These are phyloP conservation scores for Papilio elwesi DNA, from an alignment of 2,888 invertebrate species.

Conservation along the genomic window DNA sequence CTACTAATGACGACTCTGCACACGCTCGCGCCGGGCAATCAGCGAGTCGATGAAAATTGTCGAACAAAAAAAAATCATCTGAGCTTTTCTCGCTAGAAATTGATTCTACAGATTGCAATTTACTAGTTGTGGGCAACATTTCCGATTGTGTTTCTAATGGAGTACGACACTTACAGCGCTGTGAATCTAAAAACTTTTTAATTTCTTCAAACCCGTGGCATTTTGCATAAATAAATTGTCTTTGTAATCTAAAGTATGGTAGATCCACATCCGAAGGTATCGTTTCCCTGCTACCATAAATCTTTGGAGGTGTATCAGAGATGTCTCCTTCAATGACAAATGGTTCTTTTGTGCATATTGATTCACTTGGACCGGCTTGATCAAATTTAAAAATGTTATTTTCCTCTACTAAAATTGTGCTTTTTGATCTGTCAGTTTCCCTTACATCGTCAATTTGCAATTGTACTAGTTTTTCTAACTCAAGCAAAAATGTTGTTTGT, in stretches of 20 bases:
- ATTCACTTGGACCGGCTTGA: conserved; percentile 43
- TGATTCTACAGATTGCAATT: conserved; percentile 31
- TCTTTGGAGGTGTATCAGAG: conserved; percentile 56
- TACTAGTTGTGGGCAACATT: conserved; percentile 35
- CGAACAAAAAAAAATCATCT: conserved; percentile 59
- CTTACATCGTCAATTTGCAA: conserved; percentile 75
- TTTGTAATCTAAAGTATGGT: conserved; percentile 62
- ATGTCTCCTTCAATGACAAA: conserved; percentile 67
- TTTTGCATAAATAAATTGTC: conserved; percentile 72
- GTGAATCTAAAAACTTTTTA: conserved; percentile 62
- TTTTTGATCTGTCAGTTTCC: conserved; percentile 54
- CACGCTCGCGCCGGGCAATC: conserved; percentile 62
- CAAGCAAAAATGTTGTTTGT: conserved; percentile 71
- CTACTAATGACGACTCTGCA: conserved; percentile 52
- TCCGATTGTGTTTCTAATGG: conserved; percentile 28
- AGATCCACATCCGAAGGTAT: conserved; percentile 66
- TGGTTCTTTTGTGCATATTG: conserved; percentile 62
- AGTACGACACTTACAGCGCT: conserved; percentile 62
- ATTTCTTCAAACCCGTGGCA: conserved; percentile 71
- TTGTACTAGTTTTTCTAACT: conserved; percentile 74
- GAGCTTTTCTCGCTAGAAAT: conserved; percentile 54
- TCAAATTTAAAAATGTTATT: conserved; percentile 64
- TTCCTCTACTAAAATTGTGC: conserved; percentile 61
- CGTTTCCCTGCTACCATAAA: conserved; percentile 70
- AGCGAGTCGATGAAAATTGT: conserved; percentile 57